Base-by-base conservation (phyloP, 1,140 invertebrate genomes). In the Caenorhabditis remanei region DNA sequence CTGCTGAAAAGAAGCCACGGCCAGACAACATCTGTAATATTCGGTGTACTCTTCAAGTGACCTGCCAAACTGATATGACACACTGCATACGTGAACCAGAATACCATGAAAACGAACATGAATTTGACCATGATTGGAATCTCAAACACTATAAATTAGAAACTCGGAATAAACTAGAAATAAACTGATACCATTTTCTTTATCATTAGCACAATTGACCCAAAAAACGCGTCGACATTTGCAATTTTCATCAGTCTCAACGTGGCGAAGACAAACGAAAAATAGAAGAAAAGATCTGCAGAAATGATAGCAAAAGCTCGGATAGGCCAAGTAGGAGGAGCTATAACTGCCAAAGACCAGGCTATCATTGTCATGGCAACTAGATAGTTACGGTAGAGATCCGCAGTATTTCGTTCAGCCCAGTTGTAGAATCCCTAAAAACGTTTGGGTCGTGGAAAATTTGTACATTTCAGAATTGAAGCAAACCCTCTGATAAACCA, bases 111-210 rank as follows among this genome's bases (percentile, higher is more conserved):
- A 16, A 85, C 67, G 19, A 85, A 67, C 46, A 71, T 53, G 24
- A 85, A 85, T 56, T 85, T 85, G n/a, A 75, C 55, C 85, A 85
- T 85, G 19, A 85, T 85, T n/a, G 85, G 85, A 5, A 85, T 67
- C 85, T 85, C 32, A 40, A 85, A 55, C 4, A 24, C 14, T 16
- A 24, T 43, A 50, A 32, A 5, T n/a, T n/a, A 21, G 13, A 3
- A 3, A 24, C n/a, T 71, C 13, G 0, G 40, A 50, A 24, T 1
- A 53, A 50, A 13, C 14, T 6, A 0, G 21, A 1, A 65, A 40
- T 13, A 16, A 9, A 14, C 1, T n/a, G 21, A 53, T 53, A 85
- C 85, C 85, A 85, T 85, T 85, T 85, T 85, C 63, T 55, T 56
- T 65, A 85, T 85, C 85, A 85, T 85, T 6, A 48, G 48, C 9